phyloP scores from a whole-genome alignment of 2,113 vertebrate genomes.

The Megaceryle torquata region DNA sequence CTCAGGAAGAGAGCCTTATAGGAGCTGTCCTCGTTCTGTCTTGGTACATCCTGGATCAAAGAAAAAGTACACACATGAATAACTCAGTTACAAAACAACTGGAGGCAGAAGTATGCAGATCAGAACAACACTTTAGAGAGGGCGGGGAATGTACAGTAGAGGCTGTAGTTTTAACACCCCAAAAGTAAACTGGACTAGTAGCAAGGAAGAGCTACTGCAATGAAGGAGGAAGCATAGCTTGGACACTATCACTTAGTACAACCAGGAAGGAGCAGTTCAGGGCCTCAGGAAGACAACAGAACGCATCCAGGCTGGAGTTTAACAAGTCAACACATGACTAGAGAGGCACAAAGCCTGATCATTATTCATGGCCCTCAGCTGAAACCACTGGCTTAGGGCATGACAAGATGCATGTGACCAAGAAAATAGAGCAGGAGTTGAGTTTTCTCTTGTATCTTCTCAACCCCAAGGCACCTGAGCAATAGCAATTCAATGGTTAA shows the following conservation, averaged over 20 bases:
- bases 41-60: slow-evolving; percentile 58
- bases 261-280: neutral
- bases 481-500: neutral
- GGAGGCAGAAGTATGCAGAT: neutral
- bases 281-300: neutral
- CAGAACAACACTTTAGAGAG: neutral
- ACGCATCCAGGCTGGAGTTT: neutral
- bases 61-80: neutral
- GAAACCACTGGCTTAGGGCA: neutral
- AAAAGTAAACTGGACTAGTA: neutral
- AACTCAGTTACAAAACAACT: neutral
- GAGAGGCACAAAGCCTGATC: neutral
- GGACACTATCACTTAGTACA: neutral
- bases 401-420: neutral
- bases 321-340: neutral
- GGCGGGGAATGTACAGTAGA: neutral
- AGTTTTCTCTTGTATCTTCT: neutral
- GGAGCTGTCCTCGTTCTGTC: slow-evolving; percentile 21
- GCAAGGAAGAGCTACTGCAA: neutral
- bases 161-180: neutral
- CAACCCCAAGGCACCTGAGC: neutral
- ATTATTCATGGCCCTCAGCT: neutral
- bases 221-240: neutral
- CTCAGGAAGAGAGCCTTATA: slow-evolving; percentile 62
- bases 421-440: neutral